Evolutionary conservation across 2,797 vertebrate genomes (phyloP).

Genomic region (Anguilla anguilla): DNA sequence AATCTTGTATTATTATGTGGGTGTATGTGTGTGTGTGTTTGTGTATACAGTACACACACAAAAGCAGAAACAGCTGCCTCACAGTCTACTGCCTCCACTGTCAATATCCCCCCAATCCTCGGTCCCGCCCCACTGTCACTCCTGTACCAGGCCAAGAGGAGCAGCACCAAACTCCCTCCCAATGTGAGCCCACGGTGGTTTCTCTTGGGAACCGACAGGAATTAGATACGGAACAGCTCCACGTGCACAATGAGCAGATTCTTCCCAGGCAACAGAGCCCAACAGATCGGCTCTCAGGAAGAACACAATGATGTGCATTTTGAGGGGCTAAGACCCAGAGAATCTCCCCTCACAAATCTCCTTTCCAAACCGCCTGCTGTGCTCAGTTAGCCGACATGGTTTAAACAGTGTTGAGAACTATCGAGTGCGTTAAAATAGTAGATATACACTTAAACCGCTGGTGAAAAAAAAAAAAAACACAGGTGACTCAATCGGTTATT

Average conservation of each 20-base stretch:
- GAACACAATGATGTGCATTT: neutral
- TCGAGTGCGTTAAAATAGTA: no score
- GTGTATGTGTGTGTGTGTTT: neutral
- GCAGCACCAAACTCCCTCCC: neutral
- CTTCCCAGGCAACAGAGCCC: slow-evolving; percentile 16
- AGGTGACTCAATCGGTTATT: neutral
- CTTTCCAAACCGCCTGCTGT: slow-evolving; percentile 2
- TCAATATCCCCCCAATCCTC: neutral
- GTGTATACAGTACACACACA: neutral
- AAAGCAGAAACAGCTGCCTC: neutral
- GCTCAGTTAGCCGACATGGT: neutral
- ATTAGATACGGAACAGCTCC: slow-evolving; percentile 6
- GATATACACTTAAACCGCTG: neutral
- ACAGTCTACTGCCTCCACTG: neutral
- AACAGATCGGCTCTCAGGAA: slow-evolving; percentile 13
- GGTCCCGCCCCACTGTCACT: neutral
- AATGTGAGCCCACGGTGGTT: neutral
- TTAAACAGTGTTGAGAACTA: neutral
- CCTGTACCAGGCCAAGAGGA: neutral
- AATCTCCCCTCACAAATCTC: neutral
- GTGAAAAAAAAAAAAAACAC: neutral
- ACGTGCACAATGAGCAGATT: slow-evolving; percentile 4
- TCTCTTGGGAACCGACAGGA: neutral
- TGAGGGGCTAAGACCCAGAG: neutral
- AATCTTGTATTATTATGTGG: neutral